Evolutionary conservation across 2,888 invertebrate species (phyloP), one percentile per base, ranked within the genome.

Genomic region (Drosophila differens): DNA sequence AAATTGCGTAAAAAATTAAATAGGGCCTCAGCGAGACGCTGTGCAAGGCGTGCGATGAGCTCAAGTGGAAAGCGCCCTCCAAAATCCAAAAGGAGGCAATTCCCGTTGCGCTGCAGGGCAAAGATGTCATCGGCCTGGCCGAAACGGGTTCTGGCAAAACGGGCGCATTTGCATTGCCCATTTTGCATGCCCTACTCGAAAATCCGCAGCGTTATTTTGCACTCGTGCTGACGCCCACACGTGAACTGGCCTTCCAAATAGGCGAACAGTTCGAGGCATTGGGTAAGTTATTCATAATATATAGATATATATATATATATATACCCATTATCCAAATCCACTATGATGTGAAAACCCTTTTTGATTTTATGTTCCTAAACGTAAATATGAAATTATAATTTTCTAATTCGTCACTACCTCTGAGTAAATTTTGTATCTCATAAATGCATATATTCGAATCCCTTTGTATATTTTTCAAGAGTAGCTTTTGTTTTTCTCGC

Each of bases 161-260:
- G 0, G 99, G 97, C 7, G 99, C 99, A 0, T 99, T 99, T 94
- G 99, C 99, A 0, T 93, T 99, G 72, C 99, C 99, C 0, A 99
- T 99, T 77, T 93, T 99, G 37, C 99, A 99, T 91, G 95, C 97
- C 0, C 94, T 99, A 22, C 94, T 99, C 51, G 97, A 98, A 82
- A 96, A 96, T 91, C 99, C 99, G 0, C 99, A 99, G 92, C 95
- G 99, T 92, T 96, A 99, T 91, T 99, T 98, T 94, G 98, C 98
- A 0, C 94, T 99, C 0, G 95, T 99, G 79, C 93, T 99, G 60
- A 99, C 99, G 22, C 99, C 99, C 0, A 99, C 99, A 0, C 95
- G 99, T 93, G 99, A 99, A 94, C 94, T 99, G 89, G 99, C 99
- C 4, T 98, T 98, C 93, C 99, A 99, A 94, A 99, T 99, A 91